These are phyloP conservation scores for Sebastes nivosus DNA, from an alignment of 2,797 vertebrate genomes.

Conservation along the genomic window DNA sequence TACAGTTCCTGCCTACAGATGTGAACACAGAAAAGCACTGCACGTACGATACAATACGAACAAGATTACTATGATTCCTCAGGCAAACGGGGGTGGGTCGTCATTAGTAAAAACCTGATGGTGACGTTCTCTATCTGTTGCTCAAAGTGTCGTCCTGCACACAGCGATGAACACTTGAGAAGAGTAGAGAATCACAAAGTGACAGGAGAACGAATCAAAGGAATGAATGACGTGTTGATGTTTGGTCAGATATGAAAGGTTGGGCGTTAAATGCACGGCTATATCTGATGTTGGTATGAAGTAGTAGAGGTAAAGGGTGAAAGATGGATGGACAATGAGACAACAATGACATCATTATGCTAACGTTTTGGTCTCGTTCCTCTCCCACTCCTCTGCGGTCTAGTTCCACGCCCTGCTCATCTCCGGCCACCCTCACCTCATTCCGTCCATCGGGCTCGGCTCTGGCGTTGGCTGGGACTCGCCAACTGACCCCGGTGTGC, in stretches of 20 bases:
- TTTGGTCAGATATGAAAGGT: neutral
- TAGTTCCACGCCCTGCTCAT: slow-evolving; percentile 89
- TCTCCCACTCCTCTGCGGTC: slow-evolving; percentile 7
- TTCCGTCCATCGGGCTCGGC: slow-evolving; percentile 66
- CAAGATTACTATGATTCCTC: slow-evolving; percentile 44
- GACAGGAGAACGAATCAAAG: neutral
- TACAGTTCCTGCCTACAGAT: slow-evolving; percentile 22
- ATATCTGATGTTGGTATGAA: neutral
- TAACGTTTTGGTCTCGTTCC: slow-evolving; percentile 62
- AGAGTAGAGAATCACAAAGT: neutral
- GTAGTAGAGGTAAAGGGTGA: neutral
- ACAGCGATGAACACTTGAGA: neutral
- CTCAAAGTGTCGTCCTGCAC: slow-evolving; percentile 9
- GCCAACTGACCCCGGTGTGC: neutral
- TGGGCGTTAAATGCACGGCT: neutral
- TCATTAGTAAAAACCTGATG: slow-evolving; percentile 16
- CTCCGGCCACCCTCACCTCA: slow-evolving; percentile 84
- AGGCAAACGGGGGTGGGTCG: slow-evolving; percentile 1
- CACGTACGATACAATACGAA: slow-evolving; percentile 54
- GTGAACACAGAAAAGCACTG: slow-evolving; percentile 57
- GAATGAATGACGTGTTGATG: neutral
- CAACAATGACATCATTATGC: slow-evolving; percentile 49
- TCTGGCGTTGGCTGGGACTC: slow-evolving; percentile 32
- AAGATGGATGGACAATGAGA: neutral
- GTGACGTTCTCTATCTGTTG: neutral